These are phyloP conservation scores for Cichladusa arquata DNA, from an alignment of 2,113 vertebrate species.

Conservation along the genomic window DNA sequence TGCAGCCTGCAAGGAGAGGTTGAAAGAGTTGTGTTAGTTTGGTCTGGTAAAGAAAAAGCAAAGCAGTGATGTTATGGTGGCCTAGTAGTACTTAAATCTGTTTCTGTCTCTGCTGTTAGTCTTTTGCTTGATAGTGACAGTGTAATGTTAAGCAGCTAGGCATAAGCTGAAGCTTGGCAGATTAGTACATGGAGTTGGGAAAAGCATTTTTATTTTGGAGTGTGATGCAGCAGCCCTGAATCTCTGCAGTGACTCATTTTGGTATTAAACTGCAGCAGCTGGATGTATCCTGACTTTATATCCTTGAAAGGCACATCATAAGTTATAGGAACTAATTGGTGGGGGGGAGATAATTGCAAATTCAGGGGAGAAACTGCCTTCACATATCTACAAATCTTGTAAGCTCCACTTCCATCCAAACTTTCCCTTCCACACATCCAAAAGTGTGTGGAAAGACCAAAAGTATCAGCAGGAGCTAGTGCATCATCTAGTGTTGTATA, in stretches of 20 bases:
- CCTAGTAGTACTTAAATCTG: not conserved
- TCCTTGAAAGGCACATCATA: not conserved
- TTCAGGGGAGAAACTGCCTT: not conserved
- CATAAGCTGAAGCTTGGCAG: not conserved
- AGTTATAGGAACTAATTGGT: not conserved
- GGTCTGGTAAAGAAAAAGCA: not conserved
- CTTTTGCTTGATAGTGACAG: not conserved
- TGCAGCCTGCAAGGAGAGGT: not conserved
- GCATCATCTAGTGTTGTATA: not conserved
- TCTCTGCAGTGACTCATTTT: not conserved
- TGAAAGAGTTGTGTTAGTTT: not conserved
- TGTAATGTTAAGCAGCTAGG: not conserved
- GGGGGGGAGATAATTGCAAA: not conserved
- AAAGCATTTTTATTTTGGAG: not conserved
- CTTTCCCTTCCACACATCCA: fast-evolving
- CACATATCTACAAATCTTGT: not conserved
- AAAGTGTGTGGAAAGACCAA: not conserved
- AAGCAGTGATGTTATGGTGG: not conserved
- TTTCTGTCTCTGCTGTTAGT: not conserved
- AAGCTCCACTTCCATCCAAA: not conserved
- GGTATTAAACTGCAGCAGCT: not conserved
- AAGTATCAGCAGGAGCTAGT: not conserved
- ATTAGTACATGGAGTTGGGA: not conserved
- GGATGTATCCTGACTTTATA: not conserved
- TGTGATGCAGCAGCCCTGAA: not conserved